These are phyloP conservation scores for Saccostrea glomerata DNA, from an alignment of 1,140 invertebrate species.

Conservation along the genomic window DNA sequence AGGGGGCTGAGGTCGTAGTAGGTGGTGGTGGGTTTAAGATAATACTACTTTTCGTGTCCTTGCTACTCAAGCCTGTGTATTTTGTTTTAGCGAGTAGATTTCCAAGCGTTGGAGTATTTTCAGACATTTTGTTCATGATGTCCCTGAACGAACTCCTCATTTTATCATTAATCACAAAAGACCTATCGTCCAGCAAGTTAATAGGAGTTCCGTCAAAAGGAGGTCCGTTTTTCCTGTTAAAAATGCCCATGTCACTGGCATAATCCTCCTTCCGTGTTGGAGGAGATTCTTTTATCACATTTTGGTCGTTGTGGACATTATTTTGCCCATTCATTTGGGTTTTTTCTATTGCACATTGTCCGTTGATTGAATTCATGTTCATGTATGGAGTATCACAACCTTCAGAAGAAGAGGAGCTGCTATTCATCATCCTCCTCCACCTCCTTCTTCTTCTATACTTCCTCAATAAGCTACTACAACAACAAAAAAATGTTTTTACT, in stretches of 20 bases:
- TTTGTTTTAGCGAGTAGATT: constrained; percentile 50
- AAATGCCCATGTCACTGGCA: constrained; percentile 18
- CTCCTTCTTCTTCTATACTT: too few species aligned
- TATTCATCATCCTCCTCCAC: not conserved
- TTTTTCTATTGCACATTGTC: constrained; percentile 14
- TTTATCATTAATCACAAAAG: constrained; percentile 57
- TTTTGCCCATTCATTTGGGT: constrained; percentile 1
- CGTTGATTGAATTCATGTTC: not conserved
- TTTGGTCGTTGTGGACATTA: constrained; percentile 13
- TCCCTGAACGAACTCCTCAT: constrained; percentile 59
- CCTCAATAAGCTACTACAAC: too few species aligned
- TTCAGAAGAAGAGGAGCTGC: not conserved
- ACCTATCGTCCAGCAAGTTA: constrained; percentile 31
- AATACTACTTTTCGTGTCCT: constrained; percentile 32
- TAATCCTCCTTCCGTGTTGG: not conserved
- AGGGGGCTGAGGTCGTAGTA: not conserved
- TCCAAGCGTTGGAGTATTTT: constrained; percentile 50
- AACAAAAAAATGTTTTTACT: too few species aligned
- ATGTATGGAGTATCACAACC: not conserved
- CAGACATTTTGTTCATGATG: constrained; percentile 60
- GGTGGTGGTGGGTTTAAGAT: not conserved
- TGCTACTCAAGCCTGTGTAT: constrained; percentile 25
- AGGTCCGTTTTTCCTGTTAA: constrained; percentile 23
- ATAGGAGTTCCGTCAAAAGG: constrained; percentile 15
- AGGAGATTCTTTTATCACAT: not conserved